Evolutionary conservation across 1,140 invertebrate genomes (phyloP), one percentile per base, ranked within the genome.

Genomic region (Drosophila ercepeae): DNA sequence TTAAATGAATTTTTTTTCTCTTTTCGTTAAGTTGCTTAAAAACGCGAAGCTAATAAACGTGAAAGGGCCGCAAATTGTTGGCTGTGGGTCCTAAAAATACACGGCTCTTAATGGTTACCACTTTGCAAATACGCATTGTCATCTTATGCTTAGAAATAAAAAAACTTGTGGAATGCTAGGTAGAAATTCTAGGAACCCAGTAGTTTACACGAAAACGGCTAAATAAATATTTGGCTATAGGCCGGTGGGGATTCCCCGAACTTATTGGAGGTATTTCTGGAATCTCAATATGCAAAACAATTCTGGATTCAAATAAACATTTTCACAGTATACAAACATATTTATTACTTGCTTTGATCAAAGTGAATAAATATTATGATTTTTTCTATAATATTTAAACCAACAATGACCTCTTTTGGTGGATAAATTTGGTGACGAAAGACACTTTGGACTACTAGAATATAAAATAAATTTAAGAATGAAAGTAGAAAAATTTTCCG

Each of bases 11-110:
- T 79, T 86, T 76, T n/a, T 27, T 25, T 46, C 64, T 63, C 48
- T 75, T 71, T 72, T 70, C 55, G 71, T 57, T 58, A 79, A 86
- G 63, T 81, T 82, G 51, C 61, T 74, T 52, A 63, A 76, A 86
- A 76, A 81, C 73, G 45, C 50, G 41, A 41, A 48, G 83, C 72
- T 76, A 81, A 79, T 86, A 76, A 76, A 86, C 61, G 76, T 61
- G 55, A 86, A 81, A 78, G 51, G 86, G 61, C 54, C 76, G 79
- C 76, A n/a, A 4, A 11, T 32, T 1, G 9, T 3, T 11, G 29
- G 29, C 11, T 11, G 9, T 32, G 9, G 29, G 1, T 9, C 3
- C 9, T 9, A 9, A n/a, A 29, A 32, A 11, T 8, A 32, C 9
- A 32, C 8, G 2, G 29, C 25, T 8, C 6, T 27, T 81, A 86